Evolutionary conservation across 2,113 vertebrate genomes (phyloP), one percentile per base, ranked within the genome.

Genomic region (Phyllopteryx taeniolatus): DNA sequence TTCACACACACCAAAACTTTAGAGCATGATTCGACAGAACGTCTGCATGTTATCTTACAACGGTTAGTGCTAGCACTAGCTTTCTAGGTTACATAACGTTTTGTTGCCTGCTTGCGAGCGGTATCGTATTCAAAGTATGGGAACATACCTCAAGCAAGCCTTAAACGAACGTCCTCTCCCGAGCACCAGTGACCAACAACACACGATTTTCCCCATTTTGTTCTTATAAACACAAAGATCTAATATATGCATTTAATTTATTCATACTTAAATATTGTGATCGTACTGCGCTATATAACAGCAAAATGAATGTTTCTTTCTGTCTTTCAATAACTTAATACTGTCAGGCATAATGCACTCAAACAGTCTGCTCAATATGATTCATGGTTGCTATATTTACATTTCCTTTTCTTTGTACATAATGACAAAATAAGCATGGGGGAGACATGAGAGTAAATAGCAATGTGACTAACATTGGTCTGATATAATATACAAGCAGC

Each of bases 341-440:
- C 43, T 14, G 54, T 77, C 12, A 27, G 5, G 64, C 80, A 88
- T 76, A 86, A 79, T 84, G 85, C 6, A 39, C 35, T 39, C 35
- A 39, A 39, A 27, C 27, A 27, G 35, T 39, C 35, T 39, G 4
- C 71, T 72, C 75, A 72, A 68, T 14, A 85, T 87, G 85, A 91
- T 84, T 90, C 85, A 86, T 8, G 9, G 70, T 71, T 72, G 80
- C 83, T 88, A 83, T 79, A 84, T 85, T 86, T 86, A 87, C 53
- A 67, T 69, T 70, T 61, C 67, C 54, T 63, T 82, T 62, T 22
- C 57, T 78, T 81, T 81, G 74, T 77, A 75, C 78, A 85, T 63
- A 83, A 71, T 70, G 75, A 88, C 77, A 84, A 85, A 85, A 47
- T 65, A 67, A 75, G 71, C 78, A 76, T 60, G 63, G 72, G 68